These are phyloP conservation scores for Hedychridium roseum DNA, from an alignment of 2,888 invertebrate genomes.

Conservation along the genomic window DNA sequence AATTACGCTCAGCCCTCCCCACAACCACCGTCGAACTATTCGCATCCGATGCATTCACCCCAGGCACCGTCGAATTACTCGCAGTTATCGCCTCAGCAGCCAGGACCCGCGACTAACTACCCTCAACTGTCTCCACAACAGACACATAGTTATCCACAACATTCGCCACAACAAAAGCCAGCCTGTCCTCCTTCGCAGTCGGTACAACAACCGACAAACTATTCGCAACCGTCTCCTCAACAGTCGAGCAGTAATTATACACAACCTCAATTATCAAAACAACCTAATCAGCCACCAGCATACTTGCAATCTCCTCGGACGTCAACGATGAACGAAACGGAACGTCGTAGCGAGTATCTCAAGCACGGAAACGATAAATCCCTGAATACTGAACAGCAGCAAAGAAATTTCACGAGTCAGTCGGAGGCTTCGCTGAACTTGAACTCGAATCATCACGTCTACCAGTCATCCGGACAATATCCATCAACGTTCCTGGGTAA, in stretches of 20 bases:
- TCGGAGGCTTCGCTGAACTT: conserved; percentile 42
- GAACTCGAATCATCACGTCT: conserved; percentile 50
- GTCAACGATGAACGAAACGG: conserved; percentile 35
- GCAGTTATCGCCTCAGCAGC: conserved; percentile 56
- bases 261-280: conserved; percentile 39
- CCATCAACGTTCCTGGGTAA: conserved; percentile 41
- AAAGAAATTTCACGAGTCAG: conserved; percentile 31
- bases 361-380: conserved; percentile 39
- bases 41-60: conserved; percentile 51
- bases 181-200: conserved; percentile 28
- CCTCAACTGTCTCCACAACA: conserved; percentile 54
- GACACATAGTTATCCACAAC: conserved; percentile 55
- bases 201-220: conserved; percentile 26
- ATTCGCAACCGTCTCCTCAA: conserved; percentile 44
- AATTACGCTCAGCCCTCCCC: conserved; percentile 61
- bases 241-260: conserved; percentile 29
- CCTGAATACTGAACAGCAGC: conserved; percentile 39
- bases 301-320: conserved; percentile 35
- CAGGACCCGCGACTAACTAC: conserved; percentile 54
- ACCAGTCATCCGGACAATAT: conserved; percentile 49
- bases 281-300: conserved; percentile 35
- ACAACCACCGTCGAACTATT: conserved; percentile 60
- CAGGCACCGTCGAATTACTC: conserved; percentile 65
- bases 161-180: conserved; percentile 39
- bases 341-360: conserved; percentile 46